Evolutionary conservation across 2,888 invertebrate species (phyloP), one percentile per base, ranked within the genome.

Genomic region (Sminthurinus aureus): DNA sequence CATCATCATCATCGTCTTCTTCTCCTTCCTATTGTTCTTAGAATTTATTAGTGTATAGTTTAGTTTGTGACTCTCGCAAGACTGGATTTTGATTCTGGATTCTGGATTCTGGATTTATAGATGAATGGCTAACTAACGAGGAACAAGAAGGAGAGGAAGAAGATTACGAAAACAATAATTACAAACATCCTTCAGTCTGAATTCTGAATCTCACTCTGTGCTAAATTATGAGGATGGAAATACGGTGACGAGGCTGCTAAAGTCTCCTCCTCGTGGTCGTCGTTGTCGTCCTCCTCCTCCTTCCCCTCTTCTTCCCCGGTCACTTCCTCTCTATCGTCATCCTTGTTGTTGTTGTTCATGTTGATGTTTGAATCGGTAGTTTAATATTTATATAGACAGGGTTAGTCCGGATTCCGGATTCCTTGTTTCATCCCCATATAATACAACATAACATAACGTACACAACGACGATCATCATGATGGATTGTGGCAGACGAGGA

Each of bases 91-190:
- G n/a, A 20, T n/a, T 12, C 73, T 24, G 24, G 24, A 73, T 20
- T 13, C 38, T 4, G 22, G 20, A 20, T n/a, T 12, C 73, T 24
- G 24, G 24, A 73, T 20, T 13, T 24, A 73, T 20, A 78, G 67
- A 69, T n/a, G 12, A 76, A 76, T 77, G 52, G 78, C 20, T n/a
- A 73, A 24, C 6, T n/a, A 73, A 24, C 6, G 73, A 24, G 73
- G n/a, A 20, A 73, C 24, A 73, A 8, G 8, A 24, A 69, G 69
- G 22, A 11, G 18, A n/a, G 69, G 18, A n/a, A 24, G 20, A 1
- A 69, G 18, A 20, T 22, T 24, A 26, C 15, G 26, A 24, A 58
- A 58, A 58, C 58, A 58, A 58, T 15, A 58, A 58, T 15, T 58
- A 58, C 58, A 38, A 4, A 38, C 38, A 38, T 38, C 6, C 38